Evolutionary conservation across 2,113 vertebrate species (phyloP).

Genomic region (Serinus canaria): DNA sequence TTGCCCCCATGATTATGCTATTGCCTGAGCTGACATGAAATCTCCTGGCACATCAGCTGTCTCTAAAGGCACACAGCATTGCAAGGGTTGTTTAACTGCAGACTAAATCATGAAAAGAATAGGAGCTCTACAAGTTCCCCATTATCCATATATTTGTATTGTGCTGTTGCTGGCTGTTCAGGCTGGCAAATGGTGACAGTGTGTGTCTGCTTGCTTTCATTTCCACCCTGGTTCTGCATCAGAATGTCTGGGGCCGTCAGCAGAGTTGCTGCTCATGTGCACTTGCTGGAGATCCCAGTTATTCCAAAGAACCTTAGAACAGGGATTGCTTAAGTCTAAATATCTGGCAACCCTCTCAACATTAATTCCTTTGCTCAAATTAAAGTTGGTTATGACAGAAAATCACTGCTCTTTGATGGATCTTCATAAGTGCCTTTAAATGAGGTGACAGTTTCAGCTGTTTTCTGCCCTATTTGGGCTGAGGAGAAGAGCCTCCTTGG

Average conservation of each 20-base stretch:
- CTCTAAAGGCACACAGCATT: background rate
- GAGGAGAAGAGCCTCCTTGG: background rate
- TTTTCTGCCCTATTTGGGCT: background rate
- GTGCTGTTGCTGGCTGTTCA: background rate
- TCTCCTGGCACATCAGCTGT: background rate
- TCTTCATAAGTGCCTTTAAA: background rate
- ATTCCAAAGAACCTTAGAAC: background rate
- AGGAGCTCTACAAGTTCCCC: background rate
- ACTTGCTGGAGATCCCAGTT: background rate
- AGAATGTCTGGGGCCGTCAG: background rate
- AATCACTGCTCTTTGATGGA: background rate
- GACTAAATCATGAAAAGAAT: background rate
- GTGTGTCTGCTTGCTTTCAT: background rate
- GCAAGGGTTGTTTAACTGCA: background rate
- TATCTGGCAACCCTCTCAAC: background rate
- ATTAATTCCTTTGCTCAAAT: background rate
- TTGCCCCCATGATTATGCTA: background rate
- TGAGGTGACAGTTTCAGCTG: background rate
- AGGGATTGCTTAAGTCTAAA: background rate
- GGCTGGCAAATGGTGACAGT: background rate
- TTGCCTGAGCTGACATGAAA: background rate
- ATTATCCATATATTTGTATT: background rate
- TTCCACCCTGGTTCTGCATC: background rate
- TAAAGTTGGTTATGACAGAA: background rate
- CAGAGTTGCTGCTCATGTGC: background rate